Base-by-base conservation (phyloP, 2,797 vertebrate species). In the Acridotheres tristis region DNA sequence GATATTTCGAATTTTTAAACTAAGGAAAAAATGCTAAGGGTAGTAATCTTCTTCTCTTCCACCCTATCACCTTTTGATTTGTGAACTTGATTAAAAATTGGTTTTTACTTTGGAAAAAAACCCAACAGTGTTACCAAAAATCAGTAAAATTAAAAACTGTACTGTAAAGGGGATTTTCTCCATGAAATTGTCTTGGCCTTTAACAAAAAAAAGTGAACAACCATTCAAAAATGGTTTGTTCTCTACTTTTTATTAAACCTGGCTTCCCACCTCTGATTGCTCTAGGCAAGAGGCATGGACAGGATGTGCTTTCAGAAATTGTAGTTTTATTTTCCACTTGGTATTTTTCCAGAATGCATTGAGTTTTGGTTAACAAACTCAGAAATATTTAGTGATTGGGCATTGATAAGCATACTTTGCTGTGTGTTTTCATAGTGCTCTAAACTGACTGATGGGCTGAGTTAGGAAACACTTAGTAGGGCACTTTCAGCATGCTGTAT, bases 171-270 rank as follows among this genome's bases (percentile, higher is more conserved):
- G 42, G 8, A 4, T 26, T 69, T 77, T 48, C 11, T 1, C 23
- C 29, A 14, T 63, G 10, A 58, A 69, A 69, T 76, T 86, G 16
- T 81, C 27, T 77, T 83, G 88, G 29, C 47, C 58, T 86, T 78
- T 58, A 81, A 83, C 36, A 68, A 53, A 34, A 79, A 79, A 23
- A 26, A 48, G 2, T 32, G 36, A 88, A 30, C 2, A 13, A 13
- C 23, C 32, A 18, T 62, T 88, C 6, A 8, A 62, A 90, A 93
- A 73, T 36, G 26, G 7, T 71, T 43, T 88, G 23, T 84, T 91
- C 83, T 74, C 26, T 48, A 42, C 16, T 27, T 85, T 85, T 85
- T 86, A 91, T 95, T 95, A 90, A 94, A 90, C n/a, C 71, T 93
- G 86, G 21, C 93, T 93, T 90, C 45, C 58, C 57, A 90, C 77